These are phyloP conservation scores for Apoda limacodes DNA, from an alignment of 2,888 invertebrate genomes.

Conservation along the genomic window DNA sequence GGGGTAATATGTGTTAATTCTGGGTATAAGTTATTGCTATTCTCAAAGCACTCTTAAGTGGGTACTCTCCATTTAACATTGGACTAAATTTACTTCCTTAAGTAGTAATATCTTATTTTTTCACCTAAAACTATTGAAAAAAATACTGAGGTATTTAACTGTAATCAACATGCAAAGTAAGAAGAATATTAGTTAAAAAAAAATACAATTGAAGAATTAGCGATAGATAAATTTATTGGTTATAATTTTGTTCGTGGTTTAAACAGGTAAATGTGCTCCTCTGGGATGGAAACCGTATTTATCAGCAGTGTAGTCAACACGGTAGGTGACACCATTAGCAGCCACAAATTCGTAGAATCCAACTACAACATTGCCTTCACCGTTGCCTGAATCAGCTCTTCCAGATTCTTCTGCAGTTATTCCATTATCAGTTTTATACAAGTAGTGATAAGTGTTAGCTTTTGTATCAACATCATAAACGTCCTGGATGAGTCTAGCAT, in stretches of 20 bases:
- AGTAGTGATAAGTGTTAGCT: constrained; percentile 69
- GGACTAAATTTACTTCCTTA: too few relatives aligned
- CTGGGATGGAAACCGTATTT: constrained; percentile 69
- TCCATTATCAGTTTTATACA: constrained; percentile 74
- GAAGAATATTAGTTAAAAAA: background rate
- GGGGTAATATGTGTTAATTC: too few relatives aligned
- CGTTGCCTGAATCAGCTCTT: constrained; percentile 59
- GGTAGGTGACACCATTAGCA: constrained; percentile 69
- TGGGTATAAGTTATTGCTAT: too few relatives aligned
- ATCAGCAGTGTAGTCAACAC: constrained; percentile 71
- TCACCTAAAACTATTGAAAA: too few relatives aligned
- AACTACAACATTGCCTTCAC: constrained; percentile 70
- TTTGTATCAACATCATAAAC: constrained; percentile 47
- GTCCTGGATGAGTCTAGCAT: too few relatives aligned
- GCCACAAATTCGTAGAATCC: constrained; percentile 78
- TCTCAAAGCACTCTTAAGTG: too few relatives aligned
- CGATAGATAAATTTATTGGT: background rate
- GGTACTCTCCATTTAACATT: too few relatives aligned
- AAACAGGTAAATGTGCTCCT: constrained; percentile 61
- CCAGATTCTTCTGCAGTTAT: constrained; percentile 74
- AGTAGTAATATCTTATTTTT: too few relatives aligned
- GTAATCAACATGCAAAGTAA: too few relatives aligned
- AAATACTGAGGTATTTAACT: too few relatives aligned
- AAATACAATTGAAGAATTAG: background rate
- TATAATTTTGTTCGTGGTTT: background rate